phyloP scores from a whole-genome alignment of 2,113 vertebrate genomes.

The Dicrurus megarhynchus region DNA sequence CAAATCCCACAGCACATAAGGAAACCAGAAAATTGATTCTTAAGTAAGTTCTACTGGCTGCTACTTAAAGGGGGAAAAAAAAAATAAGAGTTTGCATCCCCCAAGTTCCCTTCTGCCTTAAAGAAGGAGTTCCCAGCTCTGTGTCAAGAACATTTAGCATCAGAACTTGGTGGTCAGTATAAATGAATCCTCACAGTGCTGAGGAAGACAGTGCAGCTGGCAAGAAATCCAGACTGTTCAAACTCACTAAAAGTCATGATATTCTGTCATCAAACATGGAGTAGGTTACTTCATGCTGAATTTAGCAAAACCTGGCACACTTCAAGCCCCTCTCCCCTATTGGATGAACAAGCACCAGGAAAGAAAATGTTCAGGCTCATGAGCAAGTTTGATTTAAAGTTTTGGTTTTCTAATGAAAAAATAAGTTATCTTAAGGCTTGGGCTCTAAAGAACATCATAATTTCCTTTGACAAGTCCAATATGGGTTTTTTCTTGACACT shows the following conservation, averaged over 20 bases:
- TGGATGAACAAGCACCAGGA: not conserved
- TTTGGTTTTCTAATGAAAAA: not conserved
- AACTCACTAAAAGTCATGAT: not conserved
- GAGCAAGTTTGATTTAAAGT: not conserved
- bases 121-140: not conserved
- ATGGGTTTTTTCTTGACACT: not conserved
- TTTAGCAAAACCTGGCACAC: not conserved
- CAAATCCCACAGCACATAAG: not conserved
- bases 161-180: not conserved
- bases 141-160: not conserved
- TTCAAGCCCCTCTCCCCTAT: not conserved
- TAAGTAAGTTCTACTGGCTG: not conserved
- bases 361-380: not conserved
- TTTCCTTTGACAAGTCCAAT: not conserved
- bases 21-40: not conserved
- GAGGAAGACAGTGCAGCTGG: not conserved
- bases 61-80: not conserved
- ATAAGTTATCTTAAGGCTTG: not conserved
- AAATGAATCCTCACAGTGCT: not conserved
- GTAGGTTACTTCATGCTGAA: not conserved
- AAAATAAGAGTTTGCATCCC: not conserved
- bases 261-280: not conserved
- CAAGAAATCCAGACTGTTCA: not conserved
- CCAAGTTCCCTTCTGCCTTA: not conserved
- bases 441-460: not conserved